Evolutionary conservation across 2,113 vertebrate genomes (phyloP), one percentile per base, ranked within the genome.

Genomic region (Cardinalis cardinalis): DNA sequence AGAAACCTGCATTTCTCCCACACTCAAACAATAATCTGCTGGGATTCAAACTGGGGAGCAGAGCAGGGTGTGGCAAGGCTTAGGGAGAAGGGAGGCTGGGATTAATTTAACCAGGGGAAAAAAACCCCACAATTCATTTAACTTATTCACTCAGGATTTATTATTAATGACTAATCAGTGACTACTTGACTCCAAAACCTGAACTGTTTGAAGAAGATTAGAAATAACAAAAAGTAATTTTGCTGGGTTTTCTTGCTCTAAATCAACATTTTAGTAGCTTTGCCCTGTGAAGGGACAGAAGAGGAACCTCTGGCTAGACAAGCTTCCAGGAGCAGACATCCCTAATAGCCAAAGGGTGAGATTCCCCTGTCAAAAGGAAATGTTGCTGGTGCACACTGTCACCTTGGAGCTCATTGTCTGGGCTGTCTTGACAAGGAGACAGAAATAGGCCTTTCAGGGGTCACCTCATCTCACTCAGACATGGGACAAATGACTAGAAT

Each of bases 371-470:
- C 68, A 53, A 3, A 26, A 1, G 23, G 79, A 75, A 58, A 56
- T 29, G 49, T 15, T 85, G 0, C 0, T 34, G 23, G 41, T 34
- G 41, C 82, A 89, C 66, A 7, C 38, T 89, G 71, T 89, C 64
- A 70, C 59, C 59, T 52, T 29, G 38, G 32, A 85, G 55, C 23
- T 89, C 68, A 6, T 7, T 72, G 66, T 40, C 88, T 92, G 71
- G 49, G 58, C 23, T 88, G 6, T 17, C 53, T 53, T 61, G 53
- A 29, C 49, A 79, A 82, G 48, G 78, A 82, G 88, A 88, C 88
- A 94, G 88, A 93, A 94, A 89, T 65, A 58, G 90, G 92, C 59
- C 84, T 93, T 87, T 91, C 89, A 90, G n/a, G 84, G 84, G 73
- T 87, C 80, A 87, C 65, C 77, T 93, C 53, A 29, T 64, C 65